Conservation (phyloP, 2,888 invertebrate genomes). For the Drosophila colorata region DNA sequence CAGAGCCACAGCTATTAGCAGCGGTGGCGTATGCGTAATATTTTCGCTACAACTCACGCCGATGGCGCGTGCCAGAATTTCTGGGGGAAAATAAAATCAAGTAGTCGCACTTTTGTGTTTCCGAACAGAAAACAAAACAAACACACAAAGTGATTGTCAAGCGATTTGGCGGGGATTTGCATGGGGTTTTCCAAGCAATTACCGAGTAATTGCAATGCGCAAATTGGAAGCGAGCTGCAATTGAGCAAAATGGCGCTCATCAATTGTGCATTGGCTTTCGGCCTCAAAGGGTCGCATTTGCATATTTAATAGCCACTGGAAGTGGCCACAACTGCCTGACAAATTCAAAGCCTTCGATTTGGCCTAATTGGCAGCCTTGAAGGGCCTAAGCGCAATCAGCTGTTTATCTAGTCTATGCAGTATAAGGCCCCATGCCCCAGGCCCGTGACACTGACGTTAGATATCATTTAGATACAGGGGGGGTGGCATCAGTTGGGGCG, state of each 20-base stretch:
- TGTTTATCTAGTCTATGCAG: constrained; percentile 10
- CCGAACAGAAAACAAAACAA: too few species aligned
- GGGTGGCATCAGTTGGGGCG: neutral
- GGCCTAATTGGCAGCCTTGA: constrained; percentile 8
- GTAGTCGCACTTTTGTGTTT: too few species aligned
- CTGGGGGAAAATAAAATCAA: constrained; percentile 1
- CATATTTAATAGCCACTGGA: constrained; percentile 4
- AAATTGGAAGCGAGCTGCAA: constrained; percentile 15
- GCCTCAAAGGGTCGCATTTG: neutral
- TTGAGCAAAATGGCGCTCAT: constrained; percentile 2
- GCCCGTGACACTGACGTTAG: neutral
- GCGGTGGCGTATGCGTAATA: constrained; percentile 56
- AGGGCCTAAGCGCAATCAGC: neutral
- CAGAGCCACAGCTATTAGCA: constrained; percentile 3
- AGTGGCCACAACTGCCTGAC: too few species aligned
- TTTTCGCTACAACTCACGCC: constrained; percentile 30
- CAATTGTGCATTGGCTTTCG: constrained; percentile 24
- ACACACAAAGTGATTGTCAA: neutral
- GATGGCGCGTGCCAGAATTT: constrained; percentile 40
- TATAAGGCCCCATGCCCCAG: neutral
- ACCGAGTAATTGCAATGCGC: constrained; percentile 17
- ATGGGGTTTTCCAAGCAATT: constrained; percentile 14
- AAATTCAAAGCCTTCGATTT: neutral
- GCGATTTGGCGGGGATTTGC: constrained; percentile 19
- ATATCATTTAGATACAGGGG: neutral